These are phyloP conservation scores for Penaeus chinensis DNA, from an alignment of 1,140 invertebrate species.

Conservation along the genomic window DNA sequence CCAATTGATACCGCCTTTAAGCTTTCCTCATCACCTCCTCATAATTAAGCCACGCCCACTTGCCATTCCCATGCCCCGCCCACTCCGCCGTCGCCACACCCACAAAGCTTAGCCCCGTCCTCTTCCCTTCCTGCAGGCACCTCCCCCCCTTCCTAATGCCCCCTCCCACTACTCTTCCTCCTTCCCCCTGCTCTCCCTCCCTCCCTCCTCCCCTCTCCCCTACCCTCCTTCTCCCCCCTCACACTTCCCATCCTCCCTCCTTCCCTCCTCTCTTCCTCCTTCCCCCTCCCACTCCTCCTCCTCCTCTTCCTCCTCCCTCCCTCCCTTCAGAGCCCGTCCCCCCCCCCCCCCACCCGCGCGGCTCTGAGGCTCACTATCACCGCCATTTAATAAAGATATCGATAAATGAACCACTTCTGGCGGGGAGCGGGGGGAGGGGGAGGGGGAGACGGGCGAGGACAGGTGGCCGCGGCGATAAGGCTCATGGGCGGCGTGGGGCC, in stretches of 20 bases:
- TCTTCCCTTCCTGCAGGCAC: background rate
- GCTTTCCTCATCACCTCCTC: too few species aligned
- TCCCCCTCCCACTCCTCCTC: background rate
- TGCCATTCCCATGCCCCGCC: background rate
- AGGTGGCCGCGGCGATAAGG: too few species aligned
- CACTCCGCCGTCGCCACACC: background rate
- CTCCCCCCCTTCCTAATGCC: background rate
- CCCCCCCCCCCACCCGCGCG: background rate
- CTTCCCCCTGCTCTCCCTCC: background rate
- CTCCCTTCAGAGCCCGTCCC: background rate
- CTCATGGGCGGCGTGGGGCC: too few species aligned
- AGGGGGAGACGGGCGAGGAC: too few species aligned
- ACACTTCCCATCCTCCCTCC: too few species aligned
- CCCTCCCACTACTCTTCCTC: background rate
- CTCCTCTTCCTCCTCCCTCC: background rate
- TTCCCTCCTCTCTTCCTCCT: background rate
- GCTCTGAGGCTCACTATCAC: background rate
- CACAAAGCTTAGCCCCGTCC: background rate
- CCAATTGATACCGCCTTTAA: too few species aligned
- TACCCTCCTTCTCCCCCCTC: background rate
- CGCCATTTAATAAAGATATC: too few species aligned
- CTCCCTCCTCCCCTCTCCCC: background rate
- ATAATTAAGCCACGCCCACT: too few species aligned
- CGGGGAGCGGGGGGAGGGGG: too few species aligned
- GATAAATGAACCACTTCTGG: too few species aligned